Base-by-base conservation (phyloP, 2,113 vertebrate species). In the Dasyornis broadbenti region DNA sequence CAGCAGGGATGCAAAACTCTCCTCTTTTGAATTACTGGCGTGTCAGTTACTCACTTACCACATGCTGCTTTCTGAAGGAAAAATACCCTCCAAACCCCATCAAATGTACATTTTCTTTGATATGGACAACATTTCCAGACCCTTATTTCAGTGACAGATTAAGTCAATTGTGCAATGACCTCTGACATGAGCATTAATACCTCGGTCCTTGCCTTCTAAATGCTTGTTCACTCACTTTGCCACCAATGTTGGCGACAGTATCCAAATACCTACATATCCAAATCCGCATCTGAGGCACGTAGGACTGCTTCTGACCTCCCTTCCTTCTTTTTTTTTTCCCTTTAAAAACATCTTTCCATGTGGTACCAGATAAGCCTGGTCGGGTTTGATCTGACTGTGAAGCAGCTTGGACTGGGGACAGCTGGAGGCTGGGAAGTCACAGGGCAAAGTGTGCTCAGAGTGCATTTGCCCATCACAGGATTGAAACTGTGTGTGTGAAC, bases 1-100 rank as follows among this genome's bases (percentile, higher is more conserved):
- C 95, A 96, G 95, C 91, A 92, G 96, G 93, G 83, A 89, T 61
- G 75, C 78, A 92, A 92, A 96, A 61, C 73, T 57, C 82, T 92
- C 73, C 76, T 87, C 82, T 83, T 94, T 86, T 78, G 94, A 97
- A 95, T 95, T 97, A 89, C 76, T 73, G 65, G 44, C 61, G 73
- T 88, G 94, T 93, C 94, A 97, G 92, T 69, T 86, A 60, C 85
- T 96, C 60, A 68, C 90, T 94, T 31, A 82, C 13, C 50, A 54
- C 88, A 91, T 60, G 75, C 87, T 92, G 92, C 81, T 97, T 95
- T 95, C 63, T 83, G 86, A 95, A 95, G 49, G 70, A 86, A 89
- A 68, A 94, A 82, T 5, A 75, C 30, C 42, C 82, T 92, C 66
- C 44, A n/a, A 90, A 87, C 18, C 18, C 52, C 85, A 95, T 94